Evolutionary conservation across 2,888 invertebrate species (phyloP).

Genomic region (Terebella lapidaria): DNA sequence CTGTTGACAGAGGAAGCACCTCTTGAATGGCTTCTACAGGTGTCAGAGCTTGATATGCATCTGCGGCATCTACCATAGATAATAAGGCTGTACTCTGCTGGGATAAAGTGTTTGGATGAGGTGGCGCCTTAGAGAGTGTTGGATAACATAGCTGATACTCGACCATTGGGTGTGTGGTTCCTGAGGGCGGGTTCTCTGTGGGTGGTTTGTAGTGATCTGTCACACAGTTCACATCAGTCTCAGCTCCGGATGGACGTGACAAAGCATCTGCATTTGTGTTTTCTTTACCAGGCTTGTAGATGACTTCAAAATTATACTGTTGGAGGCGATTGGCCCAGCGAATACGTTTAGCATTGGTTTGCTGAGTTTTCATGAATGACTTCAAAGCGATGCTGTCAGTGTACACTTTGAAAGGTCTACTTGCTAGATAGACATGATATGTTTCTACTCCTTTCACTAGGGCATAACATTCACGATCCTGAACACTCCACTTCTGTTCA

Average conservation of each 20-base stretch:
- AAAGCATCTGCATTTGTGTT: neutral
- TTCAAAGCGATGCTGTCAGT: constrained; percentile 25
- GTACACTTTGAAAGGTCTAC: constrained; percentile 17
- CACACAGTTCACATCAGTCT: too few relatives aligned
- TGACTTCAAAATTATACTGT: constrained; percentile 10
- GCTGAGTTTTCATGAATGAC: constrained; percentile 20
- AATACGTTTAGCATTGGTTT: constrained; percentile 16
- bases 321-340: constrained; percentile 24
- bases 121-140: too few relatives aligned
- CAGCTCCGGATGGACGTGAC: too few relatives aligned
- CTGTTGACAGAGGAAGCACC: neutral
- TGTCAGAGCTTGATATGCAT: neutral
- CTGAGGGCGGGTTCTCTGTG: too few relatives aligned
- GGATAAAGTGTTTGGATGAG: too few relatives aligned
- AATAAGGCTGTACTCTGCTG: too few relatives aligned
- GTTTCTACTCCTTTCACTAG: constrained; percentile 24
- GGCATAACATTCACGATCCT: constrained; percentile 23
- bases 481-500: constrained; percentile 18
- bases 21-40: neutral
- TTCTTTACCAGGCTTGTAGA: constrained; percentile 1
- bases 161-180: too few relatives aligned
- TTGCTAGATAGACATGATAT: constrained; percentile 21
- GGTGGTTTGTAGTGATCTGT: too few relatives aligned
- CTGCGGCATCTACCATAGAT: neutral
- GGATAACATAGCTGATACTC: too few relatives aligned